Evolutionary conservation across 2,888 invertebrate genomes (phyloP), one percentile per base, ranked within the genome.

Genomic region (Dendrolimus pini): DNA sequence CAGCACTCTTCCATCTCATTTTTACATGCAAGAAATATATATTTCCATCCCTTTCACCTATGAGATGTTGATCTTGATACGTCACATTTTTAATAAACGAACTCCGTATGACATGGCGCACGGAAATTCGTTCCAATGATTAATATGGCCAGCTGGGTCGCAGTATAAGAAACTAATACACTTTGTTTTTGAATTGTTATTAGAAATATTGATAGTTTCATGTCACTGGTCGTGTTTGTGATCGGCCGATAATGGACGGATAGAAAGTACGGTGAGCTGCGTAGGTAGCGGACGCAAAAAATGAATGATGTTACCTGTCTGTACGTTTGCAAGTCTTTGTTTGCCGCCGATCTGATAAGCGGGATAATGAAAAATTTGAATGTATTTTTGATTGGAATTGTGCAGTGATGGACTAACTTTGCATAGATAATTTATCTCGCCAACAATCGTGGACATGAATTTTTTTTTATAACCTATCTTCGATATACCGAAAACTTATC

Each of bases 31-130:
- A 65, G 60, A 66, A 65, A 67, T 67, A 67, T 66, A 67, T 70
- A 75, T 77, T 75, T 75, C 74, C 71, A 77, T 89, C 83, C 75
- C 82, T 65, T 77, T 88, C 78, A 64, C 66, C 83, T 76, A 80
- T 76, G 83, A 87, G 88, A 89, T 89, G 89, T 88, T 89, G 90
- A 90, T 90, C 90, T 90, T 89, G 89, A 90, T 89, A 90, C 89
- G 89, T 90, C 90, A 89, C 83, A 88, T 89, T 90, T 90, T 90
- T 90, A 89, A 90, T 89, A 90, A 90, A 89, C 89, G 89, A 85
- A 90, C 84, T 81, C 78, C 78, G 84, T 89, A 89, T 89, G 89
- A 89, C 89, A 89, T 82, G 87, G 85, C 78, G 85, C 84, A 88
- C 84, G 85, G 87, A 89, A 89, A 88, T 89, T 87, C 85, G 86